Conservation (phyloP, 2,888 invertebrate genomes). For the Leptarthrus brevirostris region DNA sequence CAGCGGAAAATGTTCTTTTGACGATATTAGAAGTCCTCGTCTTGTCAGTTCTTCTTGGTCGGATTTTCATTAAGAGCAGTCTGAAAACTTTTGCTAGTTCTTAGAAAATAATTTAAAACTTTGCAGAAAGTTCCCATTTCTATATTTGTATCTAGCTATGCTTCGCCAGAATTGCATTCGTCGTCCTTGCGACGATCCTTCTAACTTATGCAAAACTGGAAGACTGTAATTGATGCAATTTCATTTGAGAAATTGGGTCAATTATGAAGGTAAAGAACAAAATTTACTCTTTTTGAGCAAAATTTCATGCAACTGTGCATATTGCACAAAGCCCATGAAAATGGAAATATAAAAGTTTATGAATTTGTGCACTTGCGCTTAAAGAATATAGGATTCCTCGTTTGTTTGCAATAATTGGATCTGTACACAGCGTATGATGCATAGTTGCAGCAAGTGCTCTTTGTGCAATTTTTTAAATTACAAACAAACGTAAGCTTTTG, state of each 20-base stretch:
- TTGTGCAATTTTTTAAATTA: not conserved
- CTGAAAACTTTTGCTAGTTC: slow-evolving; percentile 16
- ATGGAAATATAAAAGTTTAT: not conserved
- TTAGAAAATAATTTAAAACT: slow-evolving; percentile 19
- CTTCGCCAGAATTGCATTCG: slow-evolving; percentile 5
- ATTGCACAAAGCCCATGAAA: slow-evolving; percentile 2
- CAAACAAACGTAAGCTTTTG: not conserved
- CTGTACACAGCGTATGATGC: not conserved
- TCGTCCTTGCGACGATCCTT: slow-evolving; percentile 9
- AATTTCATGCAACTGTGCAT: not conserved
- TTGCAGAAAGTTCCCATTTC: slow-evolving; percentile 18
- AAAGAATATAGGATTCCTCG: not conserved
- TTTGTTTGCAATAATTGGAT: slow-evolving; percentile 5
- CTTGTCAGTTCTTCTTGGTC: slow-evolving; percentile 18
- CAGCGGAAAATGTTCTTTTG: slow-evolving; percentile 23
- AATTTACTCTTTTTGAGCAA: slow-evolving; percentile 29
- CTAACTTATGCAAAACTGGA: slow-evolving; percentile 6
- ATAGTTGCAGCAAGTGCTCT: not conserved
- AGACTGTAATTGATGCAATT: slow-evolving; percentile 42
- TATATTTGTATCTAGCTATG: slow-evolving; percentile 5
- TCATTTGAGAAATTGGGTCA: slow-evolving; percentile 38
- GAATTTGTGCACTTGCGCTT: not conserved
- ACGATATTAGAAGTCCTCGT: not conserved
- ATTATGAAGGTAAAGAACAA: slow-evolving; percentile 17
- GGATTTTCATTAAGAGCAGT: slow-evolving; percentile 18